Evolutionary conservation across 2,888 invertebrate species (phyloP).

Genomic region (Heteromyza rotundicornis): DNA sequence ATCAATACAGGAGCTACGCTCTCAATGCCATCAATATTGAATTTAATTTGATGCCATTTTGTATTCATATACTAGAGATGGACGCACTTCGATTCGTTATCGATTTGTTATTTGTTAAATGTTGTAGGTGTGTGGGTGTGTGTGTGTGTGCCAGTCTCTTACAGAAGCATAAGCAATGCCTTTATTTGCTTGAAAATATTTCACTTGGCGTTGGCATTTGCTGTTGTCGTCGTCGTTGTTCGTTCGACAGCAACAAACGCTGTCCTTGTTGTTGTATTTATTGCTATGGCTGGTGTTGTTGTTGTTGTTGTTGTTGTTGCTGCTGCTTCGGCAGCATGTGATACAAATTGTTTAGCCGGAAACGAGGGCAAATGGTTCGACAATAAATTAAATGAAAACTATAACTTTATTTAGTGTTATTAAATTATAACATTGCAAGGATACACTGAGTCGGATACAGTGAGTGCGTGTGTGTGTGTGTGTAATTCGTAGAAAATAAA

Average conservation of each 20-base stretch:
- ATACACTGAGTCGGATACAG: not conserved
- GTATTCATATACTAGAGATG: not conserved
- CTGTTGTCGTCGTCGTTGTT: not conserved
- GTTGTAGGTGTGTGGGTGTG: constrained; percentile 20
- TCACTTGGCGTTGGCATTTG: not conserved
- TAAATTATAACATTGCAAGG: constrained; percentile 25
- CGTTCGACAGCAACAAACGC: not conserved
- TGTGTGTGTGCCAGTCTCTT: constrained; percentile 3
- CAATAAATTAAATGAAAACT: constrained; percentile 28
- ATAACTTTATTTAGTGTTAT: constrained; percentile 30
- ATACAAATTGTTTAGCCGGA: constrained; percentile 23
- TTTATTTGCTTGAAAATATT: not conserved
- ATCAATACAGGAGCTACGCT: constrained; percentile 25
- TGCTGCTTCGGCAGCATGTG: constrained; percentile 8
- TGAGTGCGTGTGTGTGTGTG: not conserved
- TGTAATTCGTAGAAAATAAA: not conserved
- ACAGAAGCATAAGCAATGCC: not conserved
- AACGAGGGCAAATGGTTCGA: constrained; percentile 23
- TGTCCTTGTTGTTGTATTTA: not conserved
- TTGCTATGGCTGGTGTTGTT: not conserved
- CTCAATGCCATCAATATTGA: constrained; percentile 33
- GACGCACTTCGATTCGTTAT: not conserved
- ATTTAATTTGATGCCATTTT: constrained; percentile 30
- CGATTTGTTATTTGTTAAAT: constrained; percentile 13
- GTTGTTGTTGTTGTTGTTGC: constrained; percentile 1